A percentile compares a stretch with the other conserved stretches of the same genome.
phyloP scores from a whole-genome alignment of 2,797 vertebrate species.

The Manis pentadactyla region DNA sequence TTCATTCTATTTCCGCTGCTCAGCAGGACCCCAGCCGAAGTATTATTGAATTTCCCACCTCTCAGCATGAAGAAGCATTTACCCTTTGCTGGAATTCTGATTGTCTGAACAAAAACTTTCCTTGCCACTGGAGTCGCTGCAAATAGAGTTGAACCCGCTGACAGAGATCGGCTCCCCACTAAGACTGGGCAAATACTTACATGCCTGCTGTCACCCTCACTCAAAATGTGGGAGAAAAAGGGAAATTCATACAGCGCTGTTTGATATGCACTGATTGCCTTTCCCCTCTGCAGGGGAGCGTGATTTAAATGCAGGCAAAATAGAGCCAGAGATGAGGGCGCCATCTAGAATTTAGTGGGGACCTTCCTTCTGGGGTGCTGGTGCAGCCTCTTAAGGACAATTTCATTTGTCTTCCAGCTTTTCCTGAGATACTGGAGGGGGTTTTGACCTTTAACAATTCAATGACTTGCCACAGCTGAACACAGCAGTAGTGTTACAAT shows the following conservation, averaged over 20 bases:
- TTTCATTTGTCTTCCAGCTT: background rate
- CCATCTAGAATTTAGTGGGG: background rate
- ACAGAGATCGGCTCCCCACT: background rate
- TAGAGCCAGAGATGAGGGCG: background rate
- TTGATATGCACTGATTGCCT: background rate
- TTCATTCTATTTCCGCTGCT: conserved; percentile 77
- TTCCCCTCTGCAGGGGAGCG: background rate
- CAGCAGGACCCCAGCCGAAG: conserved; percentile 79
- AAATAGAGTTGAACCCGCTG: conserved; percentile 72
- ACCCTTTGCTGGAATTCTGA: conserved; percentile 77
- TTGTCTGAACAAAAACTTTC: conserved; percentile 65
- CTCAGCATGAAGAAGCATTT: conserved; percentile 77
- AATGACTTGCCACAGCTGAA: background rate
- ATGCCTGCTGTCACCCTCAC: background rate
- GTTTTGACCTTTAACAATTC: background rate
- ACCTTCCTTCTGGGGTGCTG: background rate
- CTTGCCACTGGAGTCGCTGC: conserved; percentile 55
- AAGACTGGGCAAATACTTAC: background rate
- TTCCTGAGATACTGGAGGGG: background rate
- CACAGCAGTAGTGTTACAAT: background rate
- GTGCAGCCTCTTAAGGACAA: background rate
- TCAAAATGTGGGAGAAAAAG: background rate
- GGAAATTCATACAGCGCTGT: background rate
- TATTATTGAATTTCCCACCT: conserved; percentile 81
- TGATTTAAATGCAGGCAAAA: background rate